Evolutionary conservation across 2,113 vertebrate genomes (phyloP).

Genomic region (Pygoscelis antarcticus): DNA sequence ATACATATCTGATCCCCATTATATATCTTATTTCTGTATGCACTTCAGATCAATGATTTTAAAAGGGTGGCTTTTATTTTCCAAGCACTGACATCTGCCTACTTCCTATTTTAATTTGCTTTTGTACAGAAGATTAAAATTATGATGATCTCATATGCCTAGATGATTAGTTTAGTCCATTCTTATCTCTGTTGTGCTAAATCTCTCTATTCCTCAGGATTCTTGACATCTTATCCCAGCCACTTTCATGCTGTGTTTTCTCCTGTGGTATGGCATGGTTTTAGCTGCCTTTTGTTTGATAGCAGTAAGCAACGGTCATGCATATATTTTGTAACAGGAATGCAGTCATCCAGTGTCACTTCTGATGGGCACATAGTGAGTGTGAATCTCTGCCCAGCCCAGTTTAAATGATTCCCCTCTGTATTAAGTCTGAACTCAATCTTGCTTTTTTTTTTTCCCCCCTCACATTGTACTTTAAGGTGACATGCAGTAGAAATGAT

Average conservation of each 20-base stretch:
- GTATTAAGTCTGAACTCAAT: neutral
- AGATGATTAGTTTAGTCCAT: neutral
- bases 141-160: neutral
- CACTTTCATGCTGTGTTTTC: neutral
- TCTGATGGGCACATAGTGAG: neutral
- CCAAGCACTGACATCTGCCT: neutral
- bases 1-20: neutral
- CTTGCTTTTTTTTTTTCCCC: fast-evolving
- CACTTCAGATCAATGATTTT: neutral
- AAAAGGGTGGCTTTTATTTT: constrained; percentile 11
- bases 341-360: neutral
- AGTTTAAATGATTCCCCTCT: neutral
- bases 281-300: neutral
- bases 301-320: neutral
- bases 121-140: constrained; percentile 3
- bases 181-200: neutral
- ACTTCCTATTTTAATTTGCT: neutral
- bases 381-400: neutral
- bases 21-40: neutral
- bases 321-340: neutral
- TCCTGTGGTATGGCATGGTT: neutral
- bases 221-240: neutral
- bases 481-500: neutral
- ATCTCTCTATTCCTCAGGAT: neutral
- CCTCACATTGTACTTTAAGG: neutral